These are phyloP conservation scores for Sitobion miscanthi DNA, from an alignment of 1,140 invertebrate genomes.

Conservation along the genomic window DNA sequence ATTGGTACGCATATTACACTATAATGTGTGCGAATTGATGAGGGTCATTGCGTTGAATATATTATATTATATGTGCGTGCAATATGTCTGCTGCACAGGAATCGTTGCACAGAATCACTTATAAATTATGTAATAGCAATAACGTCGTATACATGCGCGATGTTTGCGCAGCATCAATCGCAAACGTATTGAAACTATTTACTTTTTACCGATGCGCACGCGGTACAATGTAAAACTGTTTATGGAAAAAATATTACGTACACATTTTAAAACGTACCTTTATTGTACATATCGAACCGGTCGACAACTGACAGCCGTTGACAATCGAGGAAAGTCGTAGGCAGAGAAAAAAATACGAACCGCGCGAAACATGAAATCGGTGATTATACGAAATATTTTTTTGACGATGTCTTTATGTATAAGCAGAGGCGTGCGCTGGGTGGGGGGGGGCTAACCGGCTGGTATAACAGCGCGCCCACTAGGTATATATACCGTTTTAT, in stretches of 20 bases:
- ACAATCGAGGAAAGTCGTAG: too few relatives aligned
- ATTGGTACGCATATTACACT: background rate
- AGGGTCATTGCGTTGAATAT: background rate
- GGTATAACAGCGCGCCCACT: too few relatives aligned
- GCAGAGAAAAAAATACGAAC: too few relatives aligned
- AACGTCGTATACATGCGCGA: background rate
- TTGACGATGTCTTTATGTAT: too few relatives aligned
- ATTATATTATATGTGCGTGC: background rate
- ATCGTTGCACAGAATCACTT: background rate
- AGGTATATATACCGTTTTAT: too few relatives aligned
- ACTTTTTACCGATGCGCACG: background rate
- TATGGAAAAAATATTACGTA: background rate
- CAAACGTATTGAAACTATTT: background rate
- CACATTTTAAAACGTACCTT: background rate
- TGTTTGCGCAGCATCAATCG: background rate
- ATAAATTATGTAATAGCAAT: background rate
- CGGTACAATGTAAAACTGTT: background rate
- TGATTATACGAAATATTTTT: too few relatives aligned
- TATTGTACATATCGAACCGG: too few relatives aligned
- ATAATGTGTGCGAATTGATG: background rate
- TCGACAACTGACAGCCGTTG: too few relatives aligned
- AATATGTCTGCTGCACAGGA: background rate
- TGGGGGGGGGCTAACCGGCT: too few relatives aligned
- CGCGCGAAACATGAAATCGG: too few relatives aligned
- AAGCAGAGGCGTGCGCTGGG: too few relatives aligned